Conservation (phyloP, 1,140 invertebrate genomes). For the Agrypnia vestita region DNA sequence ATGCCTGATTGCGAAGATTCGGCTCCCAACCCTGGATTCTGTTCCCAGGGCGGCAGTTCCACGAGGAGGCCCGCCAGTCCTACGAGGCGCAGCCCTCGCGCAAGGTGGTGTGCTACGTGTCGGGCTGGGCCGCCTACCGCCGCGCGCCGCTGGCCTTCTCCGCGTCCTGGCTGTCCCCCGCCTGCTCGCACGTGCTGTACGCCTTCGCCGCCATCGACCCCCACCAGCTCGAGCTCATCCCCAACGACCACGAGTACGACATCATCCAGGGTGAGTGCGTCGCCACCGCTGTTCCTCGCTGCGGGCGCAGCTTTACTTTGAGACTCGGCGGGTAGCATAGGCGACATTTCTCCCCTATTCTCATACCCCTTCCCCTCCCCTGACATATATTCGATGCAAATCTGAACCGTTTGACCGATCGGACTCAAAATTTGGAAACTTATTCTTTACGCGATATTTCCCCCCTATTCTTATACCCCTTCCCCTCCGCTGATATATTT, state of each 20-base stretch:
- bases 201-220: slow-evolving; percentile 83
- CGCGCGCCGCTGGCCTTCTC: slow-evolving; percentile 79
- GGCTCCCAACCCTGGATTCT: not conserved
- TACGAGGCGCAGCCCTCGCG: not conserved
- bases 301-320: too few relatives aligned
- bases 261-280: slow-evolving; percentile 72
- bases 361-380: too few relatives aligned
- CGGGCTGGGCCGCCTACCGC: slow-evolving; percentile 77
- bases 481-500: too few relatives aligned
- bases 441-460: too few relatives aligned
- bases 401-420: too few relatives aligned
- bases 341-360: too few relatives aligned
- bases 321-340: too few relatives aligned
- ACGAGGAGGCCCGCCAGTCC: slow-evolving; percentile 17
- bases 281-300: too few relatives aligned
- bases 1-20: too few relatives aligned
- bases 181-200: slow-evolving; percentile 89
- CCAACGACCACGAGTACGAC: slow-evolving; percentile 76
- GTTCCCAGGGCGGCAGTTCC: not conserved
- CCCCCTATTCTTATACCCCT: too few relatives aligned
- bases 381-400: too few relatives aligned
- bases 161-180: slow-evolving; percentile 79
- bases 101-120: slow-evolving; percentile 79
- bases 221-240: slow-evolving; percentile 74
- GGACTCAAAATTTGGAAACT: too few relatives aligned